Base-by-base conservation (phyloP, 1,140 invertebrate species). In the Drosophila bifasciata region DNA sequence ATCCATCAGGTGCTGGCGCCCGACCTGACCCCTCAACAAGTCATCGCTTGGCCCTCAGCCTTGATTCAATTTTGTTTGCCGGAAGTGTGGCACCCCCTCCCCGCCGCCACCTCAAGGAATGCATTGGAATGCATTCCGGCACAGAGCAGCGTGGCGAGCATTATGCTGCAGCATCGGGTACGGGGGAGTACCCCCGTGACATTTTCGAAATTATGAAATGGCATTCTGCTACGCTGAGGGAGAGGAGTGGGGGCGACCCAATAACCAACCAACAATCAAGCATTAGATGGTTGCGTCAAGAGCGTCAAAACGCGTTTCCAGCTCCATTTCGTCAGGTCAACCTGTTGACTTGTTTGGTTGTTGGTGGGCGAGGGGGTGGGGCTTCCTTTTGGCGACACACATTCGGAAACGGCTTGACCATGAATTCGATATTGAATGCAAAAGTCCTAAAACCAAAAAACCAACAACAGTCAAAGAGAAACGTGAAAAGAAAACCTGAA, bases 341-440 rank as follows among this genome's bases (percentile, higher is more conserved):
- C 72, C 80, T 85, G 80, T 83, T 83, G 62, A 28, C 23, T 67
- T 53, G 28, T 60, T 79, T 52, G 55, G 28, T 23, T 55, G 56
- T 49, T 56, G 43, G 28, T 25, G 46, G 15, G 6, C 28, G 17
- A 15, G 50, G 3, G 23, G 21, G 50, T 51, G 57, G 71, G 60
- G 48, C 39, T 77, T 74, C 63, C 74, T 58, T 79, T 85, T 86
- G 81, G 83, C 81, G 81, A 85, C 81, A 85, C 51, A 85, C 83
- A 86, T 85, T 66, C 81, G 53, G 56, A 75, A 75, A 75, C 71
- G 64, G 60, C 72, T 77, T 85, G 81, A 85, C 81, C 81, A 85
- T 85, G 81, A 85, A 85, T 81, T 85, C 81, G 81, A 76, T 88
- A 79, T 88, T 80, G 52, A 85, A 86, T 80, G 81, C 81, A 85